phyloP scores from a whole-genome alignment of 1,140 invertebrate species.

The Adelges cooleyi region DNA sequence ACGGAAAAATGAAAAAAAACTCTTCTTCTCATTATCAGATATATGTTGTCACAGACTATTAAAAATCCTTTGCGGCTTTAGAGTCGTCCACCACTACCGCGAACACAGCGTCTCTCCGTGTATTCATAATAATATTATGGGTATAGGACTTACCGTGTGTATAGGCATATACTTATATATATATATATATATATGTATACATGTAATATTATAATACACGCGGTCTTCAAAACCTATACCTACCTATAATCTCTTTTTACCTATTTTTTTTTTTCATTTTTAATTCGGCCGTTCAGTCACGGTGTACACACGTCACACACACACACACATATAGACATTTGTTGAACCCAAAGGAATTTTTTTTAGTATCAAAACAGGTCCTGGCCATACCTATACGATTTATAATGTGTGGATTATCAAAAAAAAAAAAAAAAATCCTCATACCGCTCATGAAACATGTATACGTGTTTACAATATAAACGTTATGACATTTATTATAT shows the following conservation, averaged over 20 bases:
- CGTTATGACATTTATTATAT: constrained; percentile 12
- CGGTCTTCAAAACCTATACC: background rate
- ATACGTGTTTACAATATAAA: background rate
- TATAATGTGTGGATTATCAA: background rate
- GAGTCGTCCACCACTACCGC: background rate
- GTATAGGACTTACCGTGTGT: too few species aligned
- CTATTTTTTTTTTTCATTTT: constrained; percentile 23
- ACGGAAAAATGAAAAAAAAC: background rate
- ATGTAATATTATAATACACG: too few species aligned
- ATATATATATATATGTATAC: background rate
- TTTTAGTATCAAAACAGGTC: constrained; percentile 3
- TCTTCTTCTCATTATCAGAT: constrained; percentile 15
- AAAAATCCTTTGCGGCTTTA: constrained; percentile 5
- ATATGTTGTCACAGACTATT: constrained; percentile 11
- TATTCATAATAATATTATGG: too few species aligned
- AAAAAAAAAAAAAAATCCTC: too few species aligned
- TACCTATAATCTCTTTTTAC: constrained; percentile 19
- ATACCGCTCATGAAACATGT: background rate
- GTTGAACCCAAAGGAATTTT: constrained; percentile 12
- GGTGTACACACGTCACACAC: background rate
- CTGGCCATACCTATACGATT: background rate
- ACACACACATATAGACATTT: background rate
- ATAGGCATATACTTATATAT: background rate
- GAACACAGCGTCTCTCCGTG: too few species aligned
- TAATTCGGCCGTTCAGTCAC: constrained; percentile 10